Conservation (phyloP, 2,113 vertebrate genomes). For the Epinephelus cyanopodus region DNA sequence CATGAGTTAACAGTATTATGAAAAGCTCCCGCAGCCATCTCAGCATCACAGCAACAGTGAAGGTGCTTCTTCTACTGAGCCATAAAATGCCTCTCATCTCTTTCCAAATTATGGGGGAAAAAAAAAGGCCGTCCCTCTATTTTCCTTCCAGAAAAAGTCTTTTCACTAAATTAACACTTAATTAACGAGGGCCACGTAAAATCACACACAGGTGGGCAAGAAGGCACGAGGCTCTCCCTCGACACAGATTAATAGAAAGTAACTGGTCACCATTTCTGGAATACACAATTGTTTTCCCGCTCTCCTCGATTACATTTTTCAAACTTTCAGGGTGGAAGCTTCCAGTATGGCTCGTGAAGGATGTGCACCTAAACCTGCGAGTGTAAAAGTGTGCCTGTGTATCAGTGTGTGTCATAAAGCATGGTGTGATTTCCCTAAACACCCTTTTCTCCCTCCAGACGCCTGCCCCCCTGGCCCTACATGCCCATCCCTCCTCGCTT, state of each 20-base stretch:
- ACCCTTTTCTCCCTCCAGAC: conserved; percentile 67
- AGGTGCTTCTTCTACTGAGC: conserved; percentile 34
- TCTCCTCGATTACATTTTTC: conserved; percentile 33
- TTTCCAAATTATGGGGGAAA: conserved; percentile 17
- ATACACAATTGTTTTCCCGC: neutral
- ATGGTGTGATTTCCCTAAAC: conserved; percentile 82
- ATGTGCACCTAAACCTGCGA: conserved; percentile 53
- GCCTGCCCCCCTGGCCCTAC: conserved; percentile 70
- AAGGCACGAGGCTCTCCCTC: conserved; percentile 1
- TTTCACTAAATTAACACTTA: conserved; percentile 55
- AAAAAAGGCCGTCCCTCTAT: neutral
- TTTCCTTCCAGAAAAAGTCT: conserved; percentile 36
- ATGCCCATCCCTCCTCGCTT: conserved; percentile 74
- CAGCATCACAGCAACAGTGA: conserved; percentile 28
- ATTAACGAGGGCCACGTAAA: conserved; percentile 35
- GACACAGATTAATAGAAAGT: conserved; percentile 20
- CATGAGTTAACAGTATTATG: conserved; percentile 16
- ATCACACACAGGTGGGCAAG: conserved; percentile 13
- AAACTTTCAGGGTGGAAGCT: conserved; percentile 30
- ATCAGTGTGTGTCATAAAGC: conserved; percentile 76
- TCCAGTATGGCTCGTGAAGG: conserved; percentile 31
- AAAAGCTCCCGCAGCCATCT: conserved; percentile 15
- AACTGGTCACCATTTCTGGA: conserved; percentile 20
- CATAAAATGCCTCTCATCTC: conserved; percentile 34
- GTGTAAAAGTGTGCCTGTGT: conserved; percentile 61